A percentile compares a stretch with the other conserved stretches of the same genome.
These are phyloP conservation scores for Heliconius himera DNA, from an alignment of 1,140 invertebrate genomes.

Conservation along the genomic window DNA sequence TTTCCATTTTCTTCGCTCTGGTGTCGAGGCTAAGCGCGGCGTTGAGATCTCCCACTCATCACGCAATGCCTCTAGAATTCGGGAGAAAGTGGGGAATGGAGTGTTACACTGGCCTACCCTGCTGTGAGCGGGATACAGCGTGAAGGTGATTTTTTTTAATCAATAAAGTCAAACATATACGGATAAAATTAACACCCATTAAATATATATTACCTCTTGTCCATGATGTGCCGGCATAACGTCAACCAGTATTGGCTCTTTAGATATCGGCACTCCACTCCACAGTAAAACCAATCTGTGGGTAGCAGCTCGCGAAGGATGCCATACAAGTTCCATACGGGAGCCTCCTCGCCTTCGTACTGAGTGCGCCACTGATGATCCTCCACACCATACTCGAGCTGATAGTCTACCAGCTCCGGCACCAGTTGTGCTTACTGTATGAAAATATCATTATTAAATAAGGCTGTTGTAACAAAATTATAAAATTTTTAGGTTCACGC, in stretches of 20 bases:
- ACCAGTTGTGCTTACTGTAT: constrained; percentile 84
- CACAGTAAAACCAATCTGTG: constrained; percentile 91
- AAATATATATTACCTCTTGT: constrained; percentile 81
- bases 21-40: too few relatives aligned
- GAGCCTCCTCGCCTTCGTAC: constrained; percentile 86
- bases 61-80: too few relatives aligned
- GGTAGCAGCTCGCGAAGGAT: constrained; percentile 89
- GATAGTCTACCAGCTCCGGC: constrained; percentile 92
- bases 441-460: neutral
- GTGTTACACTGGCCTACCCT: too few relatives aligned
- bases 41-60: too few relatives aligned
- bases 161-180: too few relatives aligned
- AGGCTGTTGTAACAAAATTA: neutral
- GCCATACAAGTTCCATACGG: constrained; percentile 92
- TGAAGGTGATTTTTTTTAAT: too few relatives aligned
- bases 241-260: constrained; percentile 80
- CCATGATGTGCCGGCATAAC: constrained; percentile 84
- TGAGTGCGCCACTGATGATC: constrained; percentile 90
- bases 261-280: constrained; percentile 87
- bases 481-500: too few relatives aligned
- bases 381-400: constrained; percentile 89
- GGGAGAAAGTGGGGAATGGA: too few relatives aligned
- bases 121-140: too few relatives aligned
- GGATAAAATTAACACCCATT: too few relatives aligned
- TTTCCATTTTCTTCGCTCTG: too few relatives aligned